Evolutionary conservation across 64 coral and sea anemone genomes (phyloP), one percentile per base, ranked within the genome.

Genomic region (Porites australiensis): DNA sequence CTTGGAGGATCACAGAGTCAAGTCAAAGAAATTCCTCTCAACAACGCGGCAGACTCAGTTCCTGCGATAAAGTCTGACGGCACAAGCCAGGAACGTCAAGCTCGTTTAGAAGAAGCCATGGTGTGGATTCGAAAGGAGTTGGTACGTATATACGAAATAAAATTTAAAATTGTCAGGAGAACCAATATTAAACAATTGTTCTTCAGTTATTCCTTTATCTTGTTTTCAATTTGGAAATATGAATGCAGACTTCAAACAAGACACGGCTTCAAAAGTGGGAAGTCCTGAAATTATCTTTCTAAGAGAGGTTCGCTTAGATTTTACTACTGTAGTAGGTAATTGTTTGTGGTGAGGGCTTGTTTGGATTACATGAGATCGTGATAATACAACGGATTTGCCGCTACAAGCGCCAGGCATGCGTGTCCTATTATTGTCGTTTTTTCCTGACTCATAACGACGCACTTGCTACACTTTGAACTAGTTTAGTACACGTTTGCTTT

Each of bases 81-180:
- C 67, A 98, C 92, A 49, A 88, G 75, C 8, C 58, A 94, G n/a
- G 95, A 98, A 44, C 70, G 95, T 64, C 88, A 98, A 19, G 58
- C 77, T 22, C 79, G 95, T 13, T 55, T 98, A 55, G 92, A 98
- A 79, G 69, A 66, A 47, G 95, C 95, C 43, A 51, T 98, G 0
- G 44, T 88, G 8, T 98, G 95, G 95, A 98, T 98, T 4, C 22
- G 95, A 94, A 98, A 98, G 90, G 95, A 98, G 73, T 77, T 98
- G 77, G 95, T 98, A 64, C 82, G 95, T 86, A 3, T 18, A 64
- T 4, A 57, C 12, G 12, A 57, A 63, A 13, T 44, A 70, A 75
- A 65, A 19, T 45, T 21, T 6, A 49, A 1, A 14, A 19, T 15
- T 49, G 23, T 12, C 10, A 44, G 3, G 43, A 52, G 20, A 18